Conservation (phyloP, 1,140 invertebrate genomes). For the Zeugodacus cucurbitae region DNA sequence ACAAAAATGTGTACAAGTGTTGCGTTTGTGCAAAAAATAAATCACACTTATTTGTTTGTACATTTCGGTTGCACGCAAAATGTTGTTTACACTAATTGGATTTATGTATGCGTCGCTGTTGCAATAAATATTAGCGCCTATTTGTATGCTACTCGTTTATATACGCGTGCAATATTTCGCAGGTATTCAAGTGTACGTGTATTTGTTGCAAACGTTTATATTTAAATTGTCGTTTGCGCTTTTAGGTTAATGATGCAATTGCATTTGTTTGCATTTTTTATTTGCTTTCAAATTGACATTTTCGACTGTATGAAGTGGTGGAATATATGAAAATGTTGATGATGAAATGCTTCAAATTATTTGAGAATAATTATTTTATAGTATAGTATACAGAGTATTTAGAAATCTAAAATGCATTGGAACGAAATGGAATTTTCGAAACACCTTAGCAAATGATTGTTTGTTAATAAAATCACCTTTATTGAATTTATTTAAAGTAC, state of each 20-base stretch:
- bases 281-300: not conserved
- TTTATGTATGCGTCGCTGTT: not conserved
- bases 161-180: not conserved
- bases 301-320: no score
- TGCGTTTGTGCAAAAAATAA: not conserved
- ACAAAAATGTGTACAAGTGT: not conserved
- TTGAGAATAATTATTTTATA: not conserved
- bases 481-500: no score
- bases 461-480: not conserved
- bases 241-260: not conserved
- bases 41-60: slow-evolving; percentile 27
- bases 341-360: not conserved
- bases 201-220: not conserved
- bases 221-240: not conserved
- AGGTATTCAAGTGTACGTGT: not conserved
- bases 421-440: slow-evolving; percentile 14
- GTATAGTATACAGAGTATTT: no score
- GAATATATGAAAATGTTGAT: not conserved
- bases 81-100: slow-evolving; percentile 22
- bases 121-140: not conserved
- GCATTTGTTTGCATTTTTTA: not conserved
- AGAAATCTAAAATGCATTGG: not conserved
- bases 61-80: slow-evolving; percentile 30
- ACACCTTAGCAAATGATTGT: not conserved
- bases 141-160: not conserved